Base-by-base conservation (phyloP, 2,113 vertebrate species). In the Nettapus auritus region DNA sequence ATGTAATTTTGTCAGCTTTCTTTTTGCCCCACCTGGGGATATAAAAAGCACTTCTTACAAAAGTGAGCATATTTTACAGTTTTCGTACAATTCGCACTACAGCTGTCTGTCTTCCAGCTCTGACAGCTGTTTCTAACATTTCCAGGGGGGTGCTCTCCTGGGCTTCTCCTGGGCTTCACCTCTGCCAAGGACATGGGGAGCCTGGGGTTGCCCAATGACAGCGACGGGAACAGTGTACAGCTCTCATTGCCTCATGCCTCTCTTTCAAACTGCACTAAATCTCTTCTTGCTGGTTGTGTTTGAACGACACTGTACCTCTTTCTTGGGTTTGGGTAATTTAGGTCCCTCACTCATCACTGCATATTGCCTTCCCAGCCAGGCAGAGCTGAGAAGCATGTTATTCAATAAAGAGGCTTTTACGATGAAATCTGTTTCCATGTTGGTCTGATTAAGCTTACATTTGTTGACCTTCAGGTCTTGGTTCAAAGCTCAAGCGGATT, bases 401-500 rank as follows among this genome's bases (percentile, higher is more conserved):
- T 78, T 88, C 73, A 68, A 53, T 93, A 63, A 70, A 86, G 85
- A 59, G 82, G n/a, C 63, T 96, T 91, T 91, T 75, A 83, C 1
- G 0, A 29, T 15, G 33, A 80, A 81, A 80, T 85, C 60, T 70
- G 14, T 86, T 92, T 83, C 64, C 50, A 34, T 29, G 20, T 56
- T 88, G 78, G 62, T 80, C 67, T 67, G 87, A 91, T 75, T 75
- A 89, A 91, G 26, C 68, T 79, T 33, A 22, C 73, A 69, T 95
- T 85, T 87, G 66, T 62, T 53, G 86, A 96, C 81, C 92, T 90
- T 57, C 81, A 71, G 53, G 88, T 89, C 80, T 50, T 46, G 69
- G 77, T 92, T 90, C 93, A 95, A 90, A 96, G 90, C 88, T 95
- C 83, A 87, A 94, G 86, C 0, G 0, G 90, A 50, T 73, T 95